A percentile compares a stretch with the other conserved stretches of the same genome.
phyloP scores from a whole-genome alignment of 2,113 vertebrate species.

The Clarias batrachus region DNA sequence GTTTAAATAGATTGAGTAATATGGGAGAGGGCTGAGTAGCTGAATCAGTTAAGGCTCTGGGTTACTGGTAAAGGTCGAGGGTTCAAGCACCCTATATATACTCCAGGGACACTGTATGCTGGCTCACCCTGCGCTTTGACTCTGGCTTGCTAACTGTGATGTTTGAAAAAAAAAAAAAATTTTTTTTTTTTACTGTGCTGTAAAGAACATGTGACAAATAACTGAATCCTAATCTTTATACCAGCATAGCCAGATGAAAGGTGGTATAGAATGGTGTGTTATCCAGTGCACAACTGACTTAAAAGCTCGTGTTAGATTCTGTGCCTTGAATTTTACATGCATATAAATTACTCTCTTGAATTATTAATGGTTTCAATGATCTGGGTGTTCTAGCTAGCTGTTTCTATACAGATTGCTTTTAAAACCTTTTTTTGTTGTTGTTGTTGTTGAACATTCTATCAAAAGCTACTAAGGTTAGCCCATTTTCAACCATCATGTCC shows the following conservation, averaged over 20 bases:
- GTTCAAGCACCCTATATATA: too few relatives aligned
- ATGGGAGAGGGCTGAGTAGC: too few relatives aligned
- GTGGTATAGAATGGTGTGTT: neutral
- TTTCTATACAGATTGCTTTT: neutral
- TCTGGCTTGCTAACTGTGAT: too few relatives aligned
- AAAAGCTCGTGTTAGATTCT: neutral
- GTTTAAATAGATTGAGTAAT: neutral
- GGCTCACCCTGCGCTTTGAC: too few relatives aligned
- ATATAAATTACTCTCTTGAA: neutral
- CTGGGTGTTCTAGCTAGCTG: neutral
- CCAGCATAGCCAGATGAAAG: neutral
- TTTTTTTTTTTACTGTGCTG: too few relatives aligned
- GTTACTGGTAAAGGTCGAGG: too few relatives aligned
- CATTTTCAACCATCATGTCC: neutral
- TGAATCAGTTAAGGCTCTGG: too few relatives aligned
- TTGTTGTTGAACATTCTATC: neutral
- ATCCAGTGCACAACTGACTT: neutral
- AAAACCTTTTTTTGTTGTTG: neutral
- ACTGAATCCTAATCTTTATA: neutral
- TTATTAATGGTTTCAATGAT: neutral
- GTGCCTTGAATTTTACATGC: neutral
- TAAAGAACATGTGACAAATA: too few relatives aligned
- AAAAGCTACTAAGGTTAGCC: neutral
- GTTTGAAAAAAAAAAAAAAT: too few relatives aligned
- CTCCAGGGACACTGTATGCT: too few relatives aligned